phyloP scores from a whole-genome alignment of 2,797 vertebrate genomes.

The Orestias chungarensis region DNA sequence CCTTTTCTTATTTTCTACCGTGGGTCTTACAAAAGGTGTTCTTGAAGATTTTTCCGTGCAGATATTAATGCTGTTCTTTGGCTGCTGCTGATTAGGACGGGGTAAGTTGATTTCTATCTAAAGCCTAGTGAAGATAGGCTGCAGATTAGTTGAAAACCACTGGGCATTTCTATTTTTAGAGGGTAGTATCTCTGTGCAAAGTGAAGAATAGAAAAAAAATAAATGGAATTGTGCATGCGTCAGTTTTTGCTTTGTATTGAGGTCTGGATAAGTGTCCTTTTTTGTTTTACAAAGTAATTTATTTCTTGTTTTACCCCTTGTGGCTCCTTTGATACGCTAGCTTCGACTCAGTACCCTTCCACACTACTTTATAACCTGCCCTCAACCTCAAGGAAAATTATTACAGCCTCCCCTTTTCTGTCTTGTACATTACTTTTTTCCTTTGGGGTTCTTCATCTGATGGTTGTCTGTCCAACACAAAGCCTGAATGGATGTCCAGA shows the following conservation, averaged over 20 bases:
- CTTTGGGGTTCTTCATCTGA: slow-evolving; percentile 51
- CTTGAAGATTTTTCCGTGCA: slow-evolving; percentile 56
- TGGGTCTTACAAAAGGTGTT: slow-evolving; percentile 38
- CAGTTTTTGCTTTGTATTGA: slow-evolving; percentile 24
- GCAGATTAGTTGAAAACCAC: slow-evolving; percentile 44
- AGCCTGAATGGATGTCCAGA: slow-evolving; percentile 54
- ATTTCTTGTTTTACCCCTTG: slow-evolving; percentile 42
- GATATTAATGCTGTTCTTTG: slow-evolving; percentile 47
- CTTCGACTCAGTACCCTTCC: slow-evolving; percentile 65
- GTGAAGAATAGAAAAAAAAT: slow-evolving; percentile 7
- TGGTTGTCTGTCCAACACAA: slow-evolving; percentile 66
- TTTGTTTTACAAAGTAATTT: slow-evolving; percentile 55
- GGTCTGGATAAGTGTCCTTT: slow-evolving; percentile 31
- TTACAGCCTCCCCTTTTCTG: slow-evolving; percentile 32
- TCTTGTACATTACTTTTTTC: slow-evolving; percentile 44
- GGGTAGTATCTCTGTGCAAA: slow-evolving; percentile 5
- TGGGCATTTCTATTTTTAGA: slow-evolving; percentile 42
- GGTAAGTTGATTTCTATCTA: slow-evolving; percentile 63
- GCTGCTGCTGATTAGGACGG: slow-evolving; percentile 38
- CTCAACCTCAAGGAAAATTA: slow-evolving; percentile 58
- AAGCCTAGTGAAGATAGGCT: slow-evolving; percentile 41
- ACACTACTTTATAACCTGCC: slow-evolving; percentile 61
- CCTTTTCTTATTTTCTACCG: slow-evolving; percentile 55
- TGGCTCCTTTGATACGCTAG: slow-evolving; percentile 58
- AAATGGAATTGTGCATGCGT: slow-evolving; percentile 23